Evolutionary conservation across 92 coral and sea anemone genomes (phyloP).

Genomic region (Phenganax subtilis): DNA sequence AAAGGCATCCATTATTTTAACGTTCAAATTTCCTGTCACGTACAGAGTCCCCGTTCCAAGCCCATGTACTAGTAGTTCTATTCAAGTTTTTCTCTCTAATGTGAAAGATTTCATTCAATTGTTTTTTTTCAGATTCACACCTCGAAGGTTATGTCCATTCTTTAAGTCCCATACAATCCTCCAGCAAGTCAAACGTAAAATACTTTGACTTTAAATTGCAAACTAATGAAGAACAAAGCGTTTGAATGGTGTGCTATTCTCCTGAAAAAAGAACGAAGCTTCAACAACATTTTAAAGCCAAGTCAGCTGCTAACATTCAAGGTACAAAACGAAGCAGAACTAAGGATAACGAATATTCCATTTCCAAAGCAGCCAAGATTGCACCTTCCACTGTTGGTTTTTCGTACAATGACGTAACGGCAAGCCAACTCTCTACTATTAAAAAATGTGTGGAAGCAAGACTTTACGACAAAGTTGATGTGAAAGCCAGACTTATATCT

Average conservation of each 20-base stretch:
- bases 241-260: conserved; percentile 31
- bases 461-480: conserved; percentile 13
- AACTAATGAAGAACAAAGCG: conserved; percentile 23
- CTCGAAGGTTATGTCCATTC: conserved; percentile 21
- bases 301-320: conserved; percentile 30
- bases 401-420: conserved; percentile 20
- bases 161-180: conserved; percentile 25
- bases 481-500: not conserved
- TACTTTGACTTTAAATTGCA: conserved; percentile 35
- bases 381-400: conserved; percentile 24
- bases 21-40: not conserved
- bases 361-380: conserved; percentile 16
- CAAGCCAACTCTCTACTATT: conserved; percentile 19
- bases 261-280: conserved; percentile 34
- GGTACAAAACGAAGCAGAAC: conserved; percentile 28
- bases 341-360: not conserved
- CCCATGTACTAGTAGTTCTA: not conserved
- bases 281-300: conserved; percentile 28
- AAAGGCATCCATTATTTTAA: not conserved
- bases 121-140: not conserved
- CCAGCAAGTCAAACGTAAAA: conserved; percentile 19
- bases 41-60: too few relatives aligned
- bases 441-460: conserved; percentile 22
- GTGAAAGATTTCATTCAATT: not conserved
- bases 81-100: not conserved